Percentiles rank a stretch among this genome's conserved stretches.
These are phyloP conservation scores for Anisognathus igniventris DNA, from an alignment of 2,797 vertebrate species.

Conservation along the genomic window DNA sequence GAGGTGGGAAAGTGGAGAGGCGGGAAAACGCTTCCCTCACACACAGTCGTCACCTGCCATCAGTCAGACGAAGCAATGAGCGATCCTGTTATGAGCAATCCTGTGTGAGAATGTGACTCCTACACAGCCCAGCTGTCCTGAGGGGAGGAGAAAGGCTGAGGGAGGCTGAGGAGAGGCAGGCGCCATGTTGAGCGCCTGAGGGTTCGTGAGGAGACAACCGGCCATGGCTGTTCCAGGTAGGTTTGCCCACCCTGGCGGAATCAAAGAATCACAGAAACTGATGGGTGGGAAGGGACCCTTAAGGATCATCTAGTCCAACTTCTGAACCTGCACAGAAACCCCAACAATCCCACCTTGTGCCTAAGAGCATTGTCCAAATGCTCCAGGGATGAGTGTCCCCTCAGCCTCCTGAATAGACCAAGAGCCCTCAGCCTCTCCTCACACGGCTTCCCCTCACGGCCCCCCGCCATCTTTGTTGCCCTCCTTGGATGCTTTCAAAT, in stretches of 20 bases:
- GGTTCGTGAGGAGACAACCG: accelerated
- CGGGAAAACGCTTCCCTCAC: not conserved
- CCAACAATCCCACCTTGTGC: not conserved
- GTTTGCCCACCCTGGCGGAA: not conserved
- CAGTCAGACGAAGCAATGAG: not conserved
- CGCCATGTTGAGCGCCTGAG: accelerated
- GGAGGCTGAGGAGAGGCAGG: accelerated
- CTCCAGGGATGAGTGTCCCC: accelerated
- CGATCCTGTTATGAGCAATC: not conserved
- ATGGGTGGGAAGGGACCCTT: not conserved
- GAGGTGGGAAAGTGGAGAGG: not conserved
- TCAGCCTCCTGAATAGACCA: not conserved
- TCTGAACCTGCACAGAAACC: not conserved
- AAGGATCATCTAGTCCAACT: not conserved
- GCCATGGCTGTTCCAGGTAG: accelerated
- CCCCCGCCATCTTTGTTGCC: not conserved
- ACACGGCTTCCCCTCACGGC: accelerated
- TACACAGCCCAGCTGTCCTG: not conserved
- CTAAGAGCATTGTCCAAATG: not conserved
- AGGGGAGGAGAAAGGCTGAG: not conserved
- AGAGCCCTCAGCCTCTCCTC: not conserved
- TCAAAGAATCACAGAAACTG: not conserved
- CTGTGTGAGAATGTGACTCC: accelerated
- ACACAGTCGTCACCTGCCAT: not conserved
- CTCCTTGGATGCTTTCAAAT: accelerated